Evolutionary conservation across 2,888 invertebrate genomes (phyloP), one percentile per base, ranked within the genome.

Genomic region (Leptopilina drosophilae): DNA sequence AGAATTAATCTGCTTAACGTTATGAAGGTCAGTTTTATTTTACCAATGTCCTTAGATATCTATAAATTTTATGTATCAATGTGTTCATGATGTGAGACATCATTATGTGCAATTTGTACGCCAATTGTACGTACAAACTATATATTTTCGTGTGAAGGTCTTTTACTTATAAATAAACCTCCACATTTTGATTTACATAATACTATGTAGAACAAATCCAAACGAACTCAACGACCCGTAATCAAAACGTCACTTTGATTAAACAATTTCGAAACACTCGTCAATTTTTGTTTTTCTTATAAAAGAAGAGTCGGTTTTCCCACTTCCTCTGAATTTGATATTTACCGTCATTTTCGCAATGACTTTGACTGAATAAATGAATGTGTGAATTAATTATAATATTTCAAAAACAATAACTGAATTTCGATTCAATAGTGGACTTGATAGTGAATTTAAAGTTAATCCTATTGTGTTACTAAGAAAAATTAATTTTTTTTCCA

Each of bases 131-230:
- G 49, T 69, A 12, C n/a, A 67, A 67, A 12, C 62, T 62, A 62
- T 53, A 49, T 49, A 67, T 26, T 69, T 49, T 20, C 49, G 26
- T 69, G 49, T 26, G 67, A 53, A 69, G 67, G 67, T 69, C 67
- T 69, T 49, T 49, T 49, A 69, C 67, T 69, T 69, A 69, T 69
- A 69, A 67, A 67, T 67, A 67, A 20, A 67, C 26, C 49, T 49
- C 49, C 15, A 67, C 67, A 49, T 49, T 67, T 69, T 69, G 49
- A 49, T 53, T 69, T 69, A 49, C 49, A 69, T 69, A 69, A 67
- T 42, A 69, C 49, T 69, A 69, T 69, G 20, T 69, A 9, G 49
- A 69, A 53, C 49, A 53, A 69, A 49, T 69, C 49, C 12, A 69
- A 20, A 69, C 67, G 67, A 53, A 69, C 67, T 14, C 67, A 69